Conservation (phyloP, 2,113 vertebrate genomes). For the Rhinogobius similis region DNA sequence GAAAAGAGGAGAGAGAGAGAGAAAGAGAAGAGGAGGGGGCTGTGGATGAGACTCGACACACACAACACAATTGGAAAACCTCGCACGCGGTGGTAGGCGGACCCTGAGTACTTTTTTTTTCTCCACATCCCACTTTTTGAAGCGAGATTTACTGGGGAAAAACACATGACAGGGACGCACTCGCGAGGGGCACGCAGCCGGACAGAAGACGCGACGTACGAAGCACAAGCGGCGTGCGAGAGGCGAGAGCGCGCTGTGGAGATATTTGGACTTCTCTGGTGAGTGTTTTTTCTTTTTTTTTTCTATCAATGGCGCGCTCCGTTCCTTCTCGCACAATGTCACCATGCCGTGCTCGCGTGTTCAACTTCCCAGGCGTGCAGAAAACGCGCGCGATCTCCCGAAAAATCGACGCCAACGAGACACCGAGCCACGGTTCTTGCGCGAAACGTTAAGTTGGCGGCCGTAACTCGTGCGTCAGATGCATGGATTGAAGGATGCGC, state of each 20-base stretch:
- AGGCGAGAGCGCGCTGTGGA: conserved; percentile 58
- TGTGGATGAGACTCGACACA: conserved; percentile 11
- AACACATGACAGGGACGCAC: conserved; percentile 59
- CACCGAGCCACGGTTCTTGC: not conserved
- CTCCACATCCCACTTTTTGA: conserved; percentile 60
- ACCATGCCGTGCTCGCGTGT: not conserved
- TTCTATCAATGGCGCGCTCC: conserved; percentile 12
- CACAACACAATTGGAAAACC: conserved; percentile 43
- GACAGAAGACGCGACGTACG: conserved; percentile 35
- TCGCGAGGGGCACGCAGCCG: conserved; percentile 27
- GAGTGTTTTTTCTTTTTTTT: conserved; percentile 28
- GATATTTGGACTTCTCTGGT: conserved; percentile 70
- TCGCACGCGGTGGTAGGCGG: conserved; percentile 71
- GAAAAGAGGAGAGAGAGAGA: not conserved
- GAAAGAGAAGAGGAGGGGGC: not conserved
- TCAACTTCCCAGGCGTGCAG: not conserved
- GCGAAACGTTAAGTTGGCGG: not conserved
- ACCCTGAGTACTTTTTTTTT: conserved; percentile 39
- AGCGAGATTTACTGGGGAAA: conserved; percentile 28
- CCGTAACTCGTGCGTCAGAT: not conserved
- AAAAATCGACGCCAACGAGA: not conserved
- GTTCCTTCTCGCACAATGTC: not conserved
- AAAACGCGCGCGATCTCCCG: not conserved
- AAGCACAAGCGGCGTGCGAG: conserved; percentile 11
- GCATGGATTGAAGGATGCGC: conserved; percentile 1